Percentiles rank a stretch among this genome's conserved stretches.
These are phyloP conservation scores for Hecatera dysodea DNA, from an alignment of 2,888 invertebrate species.

Conservation along the genomic window DNA sequence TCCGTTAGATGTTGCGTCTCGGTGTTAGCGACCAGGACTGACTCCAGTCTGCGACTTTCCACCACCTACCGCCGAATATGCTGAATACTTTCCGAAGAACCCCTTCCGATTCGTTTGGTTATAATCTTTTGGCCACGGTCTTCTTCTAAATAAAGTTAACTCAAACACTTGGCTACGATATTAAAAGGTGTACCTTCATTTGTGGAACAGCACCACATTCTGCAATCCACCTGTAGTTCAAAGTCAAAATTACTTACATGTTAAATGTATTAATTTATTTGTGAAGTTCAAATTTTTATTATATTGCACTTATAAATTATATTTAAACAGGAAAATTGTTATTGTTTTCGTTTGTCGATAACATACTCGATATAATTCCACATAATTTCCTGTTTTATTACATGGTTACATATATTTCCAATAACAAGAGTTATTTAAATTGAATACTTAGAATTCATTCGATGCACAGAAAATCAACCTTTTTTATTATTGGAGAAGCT, in stretches of 20 bases:
- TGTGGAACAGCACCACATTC: not conserved
- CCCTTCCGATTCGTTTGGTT: not conserved
- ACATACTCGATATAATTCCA: not conserved
- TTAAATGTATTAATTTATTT: not conserved
- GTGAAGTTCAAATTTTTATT: not conserved
- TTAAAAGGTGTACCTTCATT: not conserved
- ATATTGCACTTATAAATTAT: not conserved
- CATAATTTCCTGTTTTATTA: conserved; percentile 32
- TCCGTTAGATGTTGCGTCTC: conserved; percentile 89
- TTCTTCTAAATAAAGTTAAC: not conserved
- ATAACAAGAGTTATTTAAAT: too few species aligned
- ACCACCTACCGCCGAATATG: conserved; percentile 76
- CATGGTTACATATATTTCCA: not conserved
- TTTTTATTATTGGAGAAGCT: not conserved
- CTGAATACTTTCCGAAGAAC: conserved; percentile 50
- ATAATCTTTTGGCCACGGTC: not conserved
- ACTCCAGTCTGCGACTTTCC: conserved; percentile 81
- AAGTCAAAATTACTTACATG: not conserved
- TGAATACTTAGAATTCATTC: not conserved
- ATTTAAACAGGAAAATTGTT: conserved; percentile 14
- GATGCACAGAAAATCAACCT: not conserved
- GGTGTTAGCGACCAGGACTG: conserved; percentile 86
- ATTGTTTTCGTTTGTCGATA: not conserved
- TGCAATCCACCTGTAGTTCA: too few species aligned
- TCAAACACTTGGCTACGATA: not conserved